These are phyloP conservation scores for Ciconia maguari DNA, from an alignment of 2,113 vertebrate species.

Conservation along the genomic window DNA sequence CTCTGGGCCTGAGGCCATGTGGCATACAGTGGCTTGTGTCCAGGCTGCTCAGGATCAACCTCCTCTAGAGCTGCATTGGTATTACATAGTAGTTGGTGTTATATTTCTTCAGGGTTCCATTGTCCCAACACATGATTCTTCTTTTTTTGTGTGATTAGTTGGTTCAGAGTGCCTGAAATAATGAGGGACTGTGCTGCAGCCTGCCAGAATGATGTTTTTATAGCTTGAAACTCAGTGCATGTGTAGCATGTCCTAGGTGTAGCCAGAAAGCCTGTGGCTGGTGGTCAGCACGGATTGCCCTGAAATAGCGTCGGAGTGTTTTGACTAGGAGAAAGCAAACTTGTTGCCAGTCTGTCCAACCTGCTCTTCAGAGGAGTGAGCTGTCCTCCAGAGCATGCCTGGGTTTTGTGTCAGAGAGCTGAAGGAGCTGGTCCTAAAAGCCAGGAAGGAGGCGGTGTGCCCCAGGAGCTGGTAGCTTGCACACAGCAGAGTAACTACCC, in stretches of 20 bases:
- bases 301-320: not conserved
- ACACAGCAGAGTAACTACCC: not conserved
- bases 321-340: not conserved
- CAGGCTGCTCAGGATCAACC: not conserved
- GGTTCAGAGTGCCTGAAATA: not conserved
- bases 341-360: not conserved
- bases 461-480: not conserved
- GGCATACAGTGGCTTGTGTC: not conserved
- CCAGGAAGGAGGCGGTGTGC: not conserved
- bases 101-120: not conserved
- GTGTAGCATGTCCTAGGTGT: accelerated
- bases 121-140: not conserved
- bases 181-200: not conserved
- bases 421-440: not conserved
- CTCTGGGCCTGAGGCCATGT: not conserved
- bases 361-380: not conserved
- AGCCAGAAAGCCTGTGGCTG: not conserved
- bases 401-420: not conserved
- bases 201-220: not conserved
- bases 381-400: not conserved
- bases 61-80: not conserved
- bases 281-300: not conserved
- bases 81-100: accelerated
- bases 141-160: not conserved
- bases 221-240: not conserved